Percentiles rank a stretch among this genome's conserved stretches.
phyloP scores from a whole-genome alignment of 2,888 invertebrate species.

The Mantis religiosa region DNA sequence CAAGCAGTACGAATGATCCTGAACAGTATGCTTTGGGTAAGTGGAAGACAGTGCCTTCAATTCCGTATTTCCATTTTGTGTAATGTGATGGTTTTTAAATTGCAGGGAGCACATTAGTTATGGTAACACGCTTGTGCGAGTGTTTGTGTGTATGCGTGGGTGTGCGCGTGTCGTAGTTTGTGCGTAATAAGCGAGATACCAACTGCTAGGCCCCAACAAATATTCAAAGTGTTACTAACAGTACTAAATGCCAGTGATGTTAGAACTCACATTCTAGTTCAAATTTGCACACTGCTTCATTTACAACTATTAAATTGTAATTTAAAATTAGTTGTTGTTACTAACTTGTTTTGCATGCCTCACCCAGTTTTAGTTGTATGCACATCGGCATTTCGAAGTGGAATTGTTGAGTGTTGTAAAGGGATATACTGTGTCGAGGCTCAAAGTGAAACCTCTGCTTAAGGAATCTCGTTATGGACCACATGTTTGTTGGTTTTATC shows the following conservation, averaged over 20 bases:
- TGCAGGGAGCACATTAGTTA: conserved; percentile 6
- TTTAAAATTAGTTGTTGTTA: neutral
- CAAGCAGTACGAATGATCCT: conserved; percentile 19
- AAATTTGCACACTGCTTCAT: neutral
- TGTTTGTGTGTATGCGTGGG: neutral
- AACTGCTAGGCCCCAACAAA: neutral
- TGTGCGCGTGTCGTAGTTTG: no score
- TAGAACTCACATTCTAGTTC: neutral
- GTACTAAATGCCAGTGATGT: no score
- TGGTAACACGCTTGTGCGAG: conserved; percentile 4
- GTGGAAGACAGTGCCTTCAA: conserved; percentile 13
- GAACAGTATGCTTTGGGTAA: conserved; percentile 28
- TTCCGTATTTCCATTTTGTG: neutral
- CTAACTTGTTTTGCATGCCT: neutral
- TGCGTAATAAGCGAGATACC: neutral
- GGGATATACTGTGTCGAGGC: neutral
- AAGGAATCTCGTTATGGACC: conserved; percentile 18
- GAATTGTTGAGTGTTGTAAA: neutral
- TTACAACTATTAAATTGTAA: neutral
- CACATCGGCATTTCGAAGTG: neutral
- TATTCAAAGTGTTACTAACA: neutral
- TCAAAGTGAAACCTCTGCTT: conserved; percentile 28
- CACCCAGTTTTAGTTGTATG: neutral
- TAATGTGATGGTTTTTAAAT: conserved; percentile 6
- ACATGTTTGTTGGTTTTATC: conserved; percentile 1